Conservation (phyloP, 2,113 vertebrate species). For the Bambusicola thoracicus region DNA sequence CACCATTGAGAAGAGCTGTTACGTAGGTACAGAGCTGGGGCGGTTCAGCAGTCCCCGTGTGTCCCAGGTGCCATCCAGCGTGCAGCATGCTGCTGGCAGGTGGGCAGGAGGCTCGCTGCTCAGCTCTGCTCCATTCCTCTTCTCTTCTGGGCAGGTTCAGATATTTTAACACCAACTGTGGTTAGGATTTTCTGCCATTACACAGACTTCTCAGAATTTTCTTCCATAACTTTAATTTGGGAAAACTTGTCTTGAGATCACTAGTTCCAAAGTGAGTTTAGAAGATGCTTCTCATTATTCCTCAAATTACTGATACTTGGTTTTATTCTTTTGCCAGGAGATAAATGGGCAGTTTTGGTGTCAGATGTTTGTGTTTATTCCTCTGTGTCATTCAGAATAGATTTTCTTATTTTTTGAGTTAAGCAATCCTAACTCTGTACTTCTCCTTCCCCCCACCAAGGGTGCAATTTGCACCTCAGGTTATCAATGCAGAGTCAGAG, state of each 20-base stretch:
- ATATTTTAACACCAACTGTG: background rate
- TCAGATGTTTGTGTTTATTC: background rate
- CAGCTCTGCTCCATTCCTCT: background rate
- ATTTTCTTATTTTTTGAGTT: background rate
- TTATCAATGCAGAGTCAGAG: background rate
- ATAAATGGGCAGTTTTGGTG: background rate
- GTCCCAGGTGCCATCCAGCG: background rate
- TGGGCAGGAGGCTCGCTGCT: background rate
- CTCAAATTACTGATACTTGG: background rate
- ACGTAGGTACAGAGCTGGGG: background rate
- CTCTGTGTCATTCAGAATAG: background rate
- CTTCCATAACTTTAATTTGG: background rate
- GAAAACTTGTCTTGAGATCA: background rate
- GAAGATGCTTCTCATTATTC: background rate
- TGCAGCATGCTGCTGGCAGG: background rate
- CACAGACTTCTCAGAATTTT: background rate
- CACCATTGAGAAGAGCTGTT: background rate
- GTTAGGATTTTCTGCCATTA: background rate
- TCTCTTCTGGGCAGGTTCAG: background rate
- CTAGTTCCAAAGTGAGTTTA: background rate
- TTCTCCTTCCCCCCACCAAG: fast-evolving
- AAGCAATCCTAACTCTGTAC: background rate
- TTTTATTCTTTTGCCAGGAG: background rate
- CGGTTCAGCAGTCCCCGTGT: background rate
- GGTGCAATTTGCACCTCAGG: background rate